phyloP scores from a whole-genome alignment of 1,140 invertebrate genomes.

The Thaumatotibia leucotreta region DNA sequence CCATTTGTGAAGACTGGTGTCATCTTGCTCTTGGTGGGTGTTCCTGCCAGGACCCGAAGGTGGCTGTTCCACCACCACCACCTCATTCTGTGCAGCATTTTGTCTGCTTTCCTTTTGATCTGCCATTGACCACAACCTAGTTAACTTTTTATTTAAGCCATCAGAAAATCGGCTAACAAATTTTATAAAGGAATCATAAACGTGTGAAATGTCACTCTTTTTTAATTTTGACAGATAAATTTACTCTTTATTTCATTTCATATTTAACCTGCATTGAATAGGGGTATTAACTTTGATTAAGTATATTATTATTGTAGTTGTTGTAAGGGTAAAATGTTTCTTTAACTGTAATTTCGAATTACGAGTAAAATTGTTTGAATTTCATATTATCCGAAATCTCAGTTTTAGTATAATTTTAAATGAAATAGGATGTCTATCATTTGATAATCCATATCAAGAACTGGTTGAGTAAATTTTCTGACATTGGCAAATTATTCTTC shows the following conservation, averaged over 20 bases:
- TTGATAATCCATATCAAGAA: not conserved
- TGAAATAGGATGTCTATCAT: not conserved
- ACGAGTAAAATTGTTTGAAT: not conserved
- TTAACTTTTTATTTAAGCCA: constrained; percentile 40
- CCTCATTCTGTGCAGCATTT: constrained; percentile 20
- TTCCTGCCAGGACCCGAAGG: constrained; percentile 31
- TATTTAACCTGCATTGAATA: not conserved
- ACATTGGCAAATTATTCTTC: not conserved
- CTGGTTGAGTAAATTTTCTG: not conserved
- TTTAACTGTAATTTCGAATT: not conserved
- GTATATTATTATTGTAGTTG: not conserved
- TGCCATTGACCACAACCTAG: constrained; percentile 36
- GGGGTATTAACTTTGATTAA: no score
- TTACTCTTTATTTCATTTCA: constrained; percentile 50
- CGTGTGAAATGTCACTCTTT: constrained; percentile 58
- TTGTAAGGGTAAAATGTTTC: not conserved
- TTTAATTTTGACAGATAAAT: constrained; percentile 60
- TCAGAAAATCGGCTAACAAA: constrained; percentile 43
- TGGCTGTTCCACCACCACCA: constrained; percentile 46
- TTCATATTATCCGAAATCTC: not conserved
- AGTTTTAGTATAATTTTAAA: not conserved
- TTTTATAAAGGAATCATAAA: constrained; percentile 48
- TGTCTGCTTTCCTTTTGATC: constrained; percentile 47
- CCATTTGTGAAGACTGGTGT: constrained; percentile 38
- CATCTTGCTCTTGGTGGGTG: constrained; percentile 39